Percentiles rank a stretch among this genome's conserved stretches.
Conservation (phyloP, 2,888 invertebrate genomes). For the Oxyscelio sp. region DNA sequence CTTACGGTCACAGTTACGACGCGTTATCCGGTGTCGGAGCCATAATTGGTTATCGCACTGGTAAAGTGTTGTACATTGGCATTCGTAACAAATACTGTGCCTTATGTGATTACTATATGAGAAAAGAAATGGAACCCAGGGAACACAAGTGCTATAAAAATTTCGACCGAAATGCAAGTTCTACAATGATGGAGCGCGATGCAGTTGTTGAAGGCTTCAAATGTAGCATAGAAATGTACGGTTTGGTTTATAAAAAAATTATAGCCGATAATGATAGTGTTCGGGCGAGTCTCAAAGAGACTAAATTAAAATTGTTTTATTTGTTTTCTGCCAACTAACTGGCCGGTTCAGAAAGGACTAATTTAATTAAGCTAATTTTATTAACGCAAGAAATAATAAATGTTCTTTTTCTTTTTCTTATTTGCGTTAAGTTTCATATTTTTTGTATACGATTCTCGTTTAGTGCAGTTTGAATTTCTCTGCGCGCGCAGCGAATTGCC, state of each 20-base stretch:
- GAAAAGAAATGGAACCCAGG: conserved; percentile 41
- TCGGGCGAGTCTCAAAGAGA: too few species aligned
- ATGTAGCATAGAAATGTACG: conserved; percentile 54
- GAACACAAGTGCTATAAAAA: conserved; percentile 79
- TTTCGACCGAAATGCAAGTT: conserved; percentile 40
- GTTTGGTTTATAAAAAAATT: conserved; percentile 53
- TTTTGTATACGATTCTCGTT: too few species aligned
- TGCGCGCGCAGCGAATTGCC: too few species aligned
- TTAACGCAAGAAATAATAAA: too few species aligned
- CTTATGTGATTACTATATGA: conserved; percentile 10
- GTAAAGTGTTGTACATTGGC: conserved; percentile 1
- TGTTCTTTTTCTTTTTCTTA: too few species aligned
- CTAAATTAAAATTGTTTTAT: too few species aligned
- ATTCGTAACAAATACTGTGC: conserved; percentile 11
- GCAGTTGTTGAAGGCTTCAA: conserved; percentile 68
- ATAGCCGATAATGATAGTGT: conserved; percentile 81
- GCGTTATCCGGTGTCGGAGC: conserved; percentile 8
- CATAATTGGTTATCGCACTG: not conserved
- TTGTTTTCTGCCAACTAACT: too few species aligned
- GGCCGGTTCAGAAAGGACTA: too few species aligned
- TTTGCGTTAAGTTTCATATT: too few species aligned
- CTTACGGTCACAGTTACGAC: not conserved
- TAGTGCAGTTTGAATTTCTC: too few species aligned
- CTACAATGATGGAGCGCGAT: conserved; percentile 47
- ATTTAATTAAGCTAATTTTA: too few species aligned